Base-by-base conservation (phyloP, 1,140 invertebrate species). In the Phenacoccus solenopsis region DNA sequence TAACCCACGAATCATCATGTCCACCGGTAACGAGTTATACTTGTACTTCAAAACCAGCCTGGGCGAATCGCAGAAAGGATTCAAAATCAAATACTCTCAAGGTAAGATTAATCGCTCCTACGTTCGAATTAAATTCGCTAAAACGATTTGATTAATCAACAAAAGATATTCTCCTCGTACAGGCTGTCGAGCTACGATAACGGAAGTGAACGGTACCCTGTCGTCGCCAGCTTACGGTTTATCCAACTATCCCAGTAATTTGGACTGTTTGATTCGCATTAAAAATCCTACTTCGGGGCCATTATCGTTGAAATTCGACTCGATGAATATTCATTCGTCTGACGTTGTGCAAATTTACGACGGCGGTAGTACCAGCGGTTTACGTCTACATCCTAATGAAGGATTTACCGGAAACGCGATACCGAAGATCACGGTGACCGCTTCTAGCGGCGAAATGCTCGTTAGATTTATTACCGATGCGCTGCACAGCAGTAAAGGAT, bases 11-110 rank as follows among this genome's bases (percentile, higher is more conserved):
- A 88, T 94, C 13, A 86, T 98, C 25, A 91, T 96, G 79, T 96
- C 94, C 0, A 97, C 94, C 0, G 88, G 89, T 25, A 94, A 88
- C 76, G 85, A 89, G 74, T 77, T 98, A 1, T 97, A 98, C 78
- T 78, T 98, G 68, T 97, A 97, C 76, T 91, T 96, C 77, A 90
- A 93, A 78, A 94, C 93, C 0, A 91, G 90, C 74, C 81, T 94
- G 22, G 92, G 90, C 24, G 90, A 94, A 77, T 91, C 90, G 0
- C 87, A 86, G 74, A 87, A 89, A 75, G 95, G 95, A n/a, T 97
- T 96, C 78, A 90, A 89, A 73, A 88, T 96, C 74, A 86, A 89
- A 72, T 94, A 93, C 74, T 89, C 90, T 59, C 90, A 93, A 81
- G 91, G 82, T 82, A 78, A 73, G 24, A 59, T 27, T 59, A 68